phyloP scores from a whole-genome alignment of 2,888 invertebrate genomes.

The Andrena marginata region DNA sequence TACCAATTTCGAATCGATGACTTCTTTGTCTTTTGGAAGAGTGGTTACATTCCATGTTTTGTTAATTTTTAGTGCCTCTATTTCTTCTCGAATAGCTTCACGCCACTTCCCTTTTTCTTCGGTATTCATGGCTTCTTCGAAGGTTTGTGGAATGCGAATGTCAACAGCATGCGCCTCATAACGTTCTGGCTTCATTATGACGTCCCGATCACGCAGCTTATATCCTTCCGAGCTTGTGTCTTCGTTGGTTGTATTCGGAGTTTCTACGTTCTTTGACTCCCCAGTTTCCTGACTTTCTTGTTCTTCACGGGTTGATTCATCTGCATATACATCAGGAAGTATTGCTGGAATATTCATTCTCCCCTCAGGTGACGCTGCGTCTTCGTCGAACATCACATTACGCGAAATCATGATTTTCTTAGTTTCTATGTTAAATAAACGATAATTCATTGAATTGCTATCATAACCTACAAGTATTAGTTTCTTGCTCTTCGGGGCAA shows the following conservation, averaged over 20 bases:
- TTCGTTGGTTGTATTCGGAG: too few relatives aligned
- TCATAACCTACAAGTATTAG: slow-evolving; percentile 21
- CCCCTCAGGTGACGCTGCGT: background rate
- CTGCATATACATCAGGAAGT: background rate
- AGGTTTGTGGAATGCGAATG: background rate
- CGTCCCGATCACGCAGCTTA: background rate
- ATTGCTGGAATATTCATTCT: background rate
- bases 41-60: background rate
- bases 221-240: background rate
- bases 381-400: slow-evolving; percentile 25
- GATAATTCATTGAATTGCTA: slow-evolving; percentile 1
- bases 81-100: background rate
- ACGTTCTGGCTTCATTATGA: background rate
- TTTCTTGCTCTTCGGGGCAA: slow-evolving; percentile 1
- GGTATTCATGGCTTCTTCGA: background rate
- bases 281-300: background rate
- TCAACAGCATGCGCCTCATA: background rate
- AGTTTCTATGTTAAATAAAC: background rate
- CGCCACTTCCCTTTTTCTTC: background rate
- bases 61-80: background rate
- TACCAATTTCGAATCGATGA: slow-evolving; percentile 7
- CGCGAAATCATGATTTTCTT: background rate
- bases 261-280: background rate
- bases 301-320: too few relatives aligned
- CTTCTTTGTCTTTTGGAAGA: background rate